phyloP scores from a whole-genome alignment of 2,888 invertebrate genomes.

The Mythimna loreyi region DNA sequence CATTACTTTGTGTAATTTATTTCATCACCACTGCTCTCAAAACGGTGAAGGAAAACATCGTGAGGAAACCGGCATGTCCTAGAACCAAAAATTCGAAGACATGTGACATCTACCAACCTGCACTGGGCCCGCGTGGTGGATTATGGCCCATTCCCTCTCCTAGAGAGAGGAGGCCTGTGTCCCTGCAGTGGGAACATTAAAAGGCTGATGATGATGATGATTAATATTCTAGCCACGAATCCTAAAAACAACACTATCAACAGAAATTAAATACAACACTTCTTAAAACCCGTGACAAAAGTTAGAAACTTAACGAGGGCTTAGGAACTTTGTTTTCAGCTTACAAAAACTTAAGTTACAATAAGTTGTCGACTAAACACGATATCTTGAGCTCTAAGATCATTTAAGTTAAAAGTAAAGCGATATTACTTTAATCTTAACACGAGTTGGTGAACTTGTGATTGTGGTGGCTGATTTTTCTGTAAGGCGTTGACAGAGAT shows the following conservation, averaged over 20 bases:
- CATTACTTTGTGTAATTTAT: no score
- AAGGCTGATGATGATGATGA: no score
- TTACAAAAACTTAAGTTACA: constrained; percentile 52
- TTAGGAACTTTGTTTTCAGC: constrained; percentile 37
- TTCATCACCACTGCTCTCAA: no score
- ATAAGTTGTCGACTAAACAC: constrained; percentile 38
- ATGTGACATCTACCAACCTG: no score
- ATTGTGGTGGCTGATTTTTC: constrained; percentile 10
- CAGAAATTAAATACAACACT: not conserved
- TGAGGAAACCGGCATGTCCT: no score
- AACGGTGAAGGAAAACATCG: no score
- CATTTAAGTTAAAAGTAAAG: constrained; percentile 48
- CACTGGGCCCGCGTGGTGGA: no score
- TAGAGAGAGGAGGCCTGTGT: no score
- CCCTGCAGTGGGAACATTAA: no score
- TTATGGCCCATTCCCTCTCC: no score
- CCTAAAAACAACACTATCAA: not conserved
- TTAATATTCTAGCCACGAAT: no score
- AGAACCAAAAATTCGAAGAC: no score
- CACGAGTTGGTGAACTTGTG: constrained; percentile 13
- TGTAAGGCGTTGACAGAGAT: not conserved
- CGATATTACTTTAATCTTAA: constrained; percentile 51
- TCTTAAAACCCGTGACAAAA: constrained; percentile 20
- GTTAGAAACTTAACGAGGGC: constrained; percentile 17
- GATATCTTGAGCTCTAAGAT: constrained; percentile 45